Base-by-base conservation (phyloP, 2,888 invertebrate species). In the Hydriomena furcata region DNA sequence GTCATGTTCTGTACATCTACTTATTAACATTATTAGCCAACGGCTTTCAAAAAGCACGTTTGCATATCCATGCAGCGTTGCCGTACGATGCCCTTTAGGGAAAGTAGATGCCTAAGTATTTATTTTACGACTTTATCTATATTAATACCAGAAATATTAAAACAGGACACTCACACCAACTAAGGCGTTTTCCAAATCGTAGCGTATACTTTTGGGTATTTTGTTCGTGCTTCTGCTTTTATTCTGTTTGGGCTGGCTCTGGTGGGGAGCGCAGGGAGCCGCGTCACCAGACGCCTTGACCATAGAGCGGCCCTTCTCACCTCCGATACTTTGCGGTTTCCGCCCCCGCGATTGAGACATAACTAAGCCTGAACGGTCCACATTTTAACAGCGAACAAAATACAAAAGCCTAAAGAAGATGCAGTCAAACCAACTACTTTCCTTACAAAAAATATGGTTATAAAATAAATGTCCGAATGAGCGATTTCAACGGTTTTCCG, bases 161-260 rank as follows among this genome's bases (percentile, higher is more conserved):
- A 17, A 12, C 7, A 13, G 8, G 10, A 13, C 17, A 72, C 86
- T 81, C 68, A 87, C 89, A 58, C 81, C 72, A 57, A 90, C 76
- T 59, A 90, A 72, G 10, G 89, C 84, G 55, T 82, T 85, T 56
- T 89, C 86, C 64, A 90, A 72, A 47, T 88, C 89, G 52, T 79
- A 76, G 7, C 87, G 82, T 37, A 88, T 50, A 47, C 51, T 76
- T 68, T 79, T 83, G 7, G 88, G 83, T 67, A 84, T 66, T 56
- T 75, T 80, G 59, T 69, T 71, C 59, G 70, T 83, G 61, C 60
- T 76, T 45, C 69, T 76, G 52, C 66, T 63, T 25, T 58, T 55
- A 41, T 38, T 58, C 35, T 66, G 60, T 44, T 60, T 60, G 13
- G 38, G 30, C 59, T 64, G 11, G 46, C 55, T 43, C 36, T 58